Evolutionary conservation across 2,113 vertebrate species (phyloP), one percentile per base, ranked within the genome.

Genomic region (Rhineura floridana): DNA sequence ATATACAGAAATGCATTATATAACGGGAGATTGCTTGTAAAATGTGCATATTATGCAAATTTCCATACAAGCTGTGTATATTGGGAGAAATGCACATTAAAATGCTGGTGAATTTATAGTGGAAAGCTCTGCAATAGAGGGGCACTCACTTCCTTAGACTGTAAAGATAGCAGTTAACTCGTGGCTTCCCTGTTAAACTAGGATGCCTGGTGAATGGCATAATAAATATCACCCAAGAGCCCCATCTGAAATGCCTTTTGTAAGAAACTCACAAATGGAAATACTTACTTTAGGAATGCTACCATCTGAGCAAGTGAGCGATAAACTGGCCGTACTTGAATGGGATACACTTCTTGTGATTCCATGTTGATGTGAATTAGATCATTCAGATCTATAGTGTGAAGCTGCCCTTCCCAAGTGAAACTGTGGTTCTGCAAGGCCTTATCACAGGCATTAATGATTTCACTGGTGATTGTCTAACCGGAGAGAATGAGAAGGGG

Each of bases 241-340:
- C 72, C 21, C 15, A 73, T 1, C n/a, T n/a, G 39, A 44, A 70
- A 70, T 73, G 39, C 72, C 8, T 9, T 73, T 44, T 7, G 77
- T 82, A 83, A 90, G 78, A 44, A 91, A 91, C 91, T 93, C 91
- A 81, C 91, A 81, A 84, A 80, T 0, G 69, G 36, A 84, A 79
- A 69, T 91, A 30, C 90, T 94, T 90, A 91, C 89, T 70, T 82
- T 6, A 33, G 78, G 80, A 46, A 67, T 0, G 0, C 80, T 59
- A 62, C 81, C 85, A 82, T 89, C 88, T 91, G 72, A 85, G 88
- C 2, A 33, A 33, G 80, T 69, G 84, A 28, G 86, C 91, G 85
- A 90, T 83, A 93, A 73, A 78, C 75, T 93, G 80, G 90, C 91
- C 25, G 70, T 87, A 76, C 65, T 70, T 88, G 83, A 94, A 91